Conservation (phyloP, 2,113 vertebrate genomes). For the Phasianus colchicus region DNA sequence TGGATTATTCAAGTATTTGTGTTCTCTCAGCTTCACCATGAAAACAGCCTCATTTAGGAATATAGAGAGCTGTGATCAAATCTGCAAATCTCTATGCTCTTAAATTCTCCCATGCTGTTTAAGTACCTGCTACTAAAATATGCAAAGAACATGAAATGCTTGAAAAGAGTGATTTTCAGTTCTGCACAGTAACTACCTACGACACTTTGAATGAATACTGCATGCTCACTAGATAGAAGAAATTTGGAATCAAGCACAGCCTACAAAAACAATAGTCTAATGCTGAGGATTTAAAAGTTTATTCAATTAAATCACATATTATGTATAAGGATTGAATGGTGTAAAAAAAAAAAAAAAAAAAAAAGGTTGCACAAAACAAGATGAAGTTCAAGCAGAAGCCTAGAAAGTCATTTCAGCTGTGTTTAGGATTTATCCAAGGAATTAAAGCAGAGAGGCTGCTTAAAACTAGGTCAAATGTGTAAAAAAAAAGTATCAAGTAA, state of each 20-base stretch:
- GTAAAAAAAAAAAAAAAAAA: neutral
- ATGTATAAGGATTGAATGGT: neutral
- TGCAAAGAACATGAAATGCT: neutral
- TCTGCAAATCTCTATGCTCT: neutral
- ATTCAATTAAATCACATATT: neutral
- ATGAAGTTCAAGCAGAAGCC: slow-evolving; percentile 23
- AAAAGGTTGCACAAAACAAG: neutral
- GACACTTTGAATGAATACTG: neutral
- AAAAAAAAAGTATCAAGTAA: slow-evolving; percentile 45
- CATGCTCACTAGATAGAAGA: neutral
- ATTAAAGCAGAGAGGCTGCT: slow-evolving; percentile 40
- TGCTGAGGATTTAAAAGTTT: neutral
- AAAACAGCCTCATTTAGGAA: neutral
- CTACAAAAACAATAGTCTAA: neutral
- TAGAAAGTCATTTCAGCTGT: slow-evolving; percentile 25
- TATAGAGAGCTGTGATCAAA: neutral
- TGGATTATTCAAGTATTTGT: neutral
- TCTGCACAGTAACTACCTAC: neutral
- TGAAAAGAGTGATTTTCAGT: neutral
- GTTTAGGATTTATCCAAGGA: slow-evolving; percentile 52
- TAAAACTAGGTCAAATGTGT: slow-evolving; percentile 72
- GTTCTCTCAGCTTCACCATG: neutral
- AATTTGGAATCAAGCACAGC: neutral
- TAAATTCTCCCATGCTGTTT: neutral
- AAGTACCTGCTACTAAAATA: neutral